Evolutionary conservation across 2,113 vertebrate species (phyloP).

Genomic region (Muntiacus reevesi): DNA sequence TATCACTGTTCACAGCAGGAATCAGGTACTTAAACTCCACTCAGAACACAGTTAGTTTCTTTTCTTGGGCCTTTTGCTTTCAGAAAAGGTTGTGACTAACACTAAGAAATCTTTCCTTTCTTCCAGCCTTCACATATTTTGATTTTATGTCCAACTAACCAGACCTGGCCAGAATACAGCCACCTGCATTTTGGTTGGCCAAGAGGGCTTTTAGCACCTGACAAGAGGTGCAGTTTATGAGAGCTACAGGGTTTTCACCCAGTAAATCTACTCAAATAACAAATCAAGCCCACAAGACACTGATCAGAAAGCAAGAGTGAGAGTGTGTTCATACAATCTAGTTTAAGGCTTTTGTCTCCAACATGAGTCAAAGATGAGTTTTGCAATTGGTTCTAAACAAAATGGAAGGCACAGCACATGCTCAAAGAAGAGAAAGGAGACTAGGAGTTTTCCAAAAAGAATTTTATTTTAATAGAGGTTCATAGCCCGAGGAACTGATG

Average conservation of each 20-base stretch:
- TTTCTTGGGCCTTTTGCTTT: constrained; percentile 15
- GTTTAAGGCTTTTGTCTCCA: background rate
- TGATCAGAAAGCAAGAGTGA: background rate
- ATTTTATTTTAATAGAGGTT: background rate
- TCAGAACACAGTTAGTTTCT: background rate
- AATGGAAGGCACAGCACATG: background rate
- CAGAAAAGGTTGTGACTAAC: constrained; percentile 31
- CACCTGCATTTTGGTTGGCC: background rate
- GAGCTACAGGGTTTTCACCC: background rate
- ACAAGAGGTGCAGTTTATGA: background rate
- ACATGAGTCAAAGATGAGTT: background rate
- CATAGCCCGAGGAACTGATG: background rate
- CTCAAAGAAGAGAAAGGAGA: background rate
- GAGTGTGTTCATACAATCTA: background rate
- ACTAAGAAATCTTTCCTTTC: background rate
- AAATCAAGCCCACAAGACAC: background rate
- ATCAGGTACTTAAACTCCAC: constrained; percentile 46
- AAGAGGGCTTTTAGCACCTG: background rate
- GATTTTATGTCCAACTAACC: background rate
- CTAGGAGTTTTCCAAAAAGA: background rate
- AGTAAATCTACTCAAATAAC: background rate
- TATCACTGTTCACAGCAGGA: constrained; percentile 47
- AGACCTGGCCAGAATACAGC: background rate
- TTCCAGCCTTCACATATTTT: background rate
- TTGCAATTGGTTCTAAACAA: background rate